Evolutionary conservation across 2,888 invertebrate species (phyloP), one percentile per base, ranked within the genome.

Genomic region (Omphaloscelis lunosa): DNA sequence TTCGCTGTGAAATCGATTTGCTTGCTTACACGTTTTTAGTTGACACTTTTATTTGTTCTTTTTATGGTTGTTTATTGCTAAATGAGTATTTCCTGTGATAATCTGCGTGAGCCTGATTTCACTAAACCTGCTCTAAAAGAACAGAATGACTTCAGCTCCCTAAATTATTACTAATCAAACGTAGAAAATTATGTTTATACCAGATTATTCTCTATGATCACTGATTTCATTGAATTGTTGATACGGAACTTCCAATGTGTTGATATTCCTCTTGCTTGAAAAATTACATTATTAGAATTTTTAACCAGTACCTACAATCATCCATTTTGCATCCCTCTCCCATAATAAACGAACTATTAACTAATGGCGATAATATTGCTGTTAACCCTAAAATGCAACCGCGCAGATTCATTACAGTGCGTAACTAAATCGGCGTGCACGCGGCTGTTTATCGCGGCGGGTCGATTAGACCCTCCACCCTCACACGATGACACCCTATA

Each of bases 371-470:
- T 79, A 86, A 90, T 88, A 89, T 90, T 87, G 88, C 89, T 91
- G 91, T 89, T 92, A 94, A 93, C 95, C 95, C 94, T 93, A 93
- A 93, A 94, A 92, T 92, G 91, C 92, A 93, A 92, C 91, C 91
- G 88, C 90, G 90, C 92, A 91, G 93, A 94, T 95, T 95, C 94
- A 95, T 95, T 94, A 93, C 92, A 89, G 87, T 78, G 92, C 94
- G 94, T 94, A 93, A 94, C 95, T 93, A 95, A 95, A 92, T 86
- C 92, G 90, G 92, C 91, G 92, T 90, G 92, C 95, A 94, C 94
- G 94, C 93, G 93, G 89, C 90, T 92, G 89, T 94, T 94, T 94
- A 94, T 92, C 92, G 89, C 91, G 80, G 79, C 90, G 92, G 92
- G 92, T 92, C 93, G 93, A 94, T 95, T 94, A 91, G 92, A 92